These are phyloP conservation scores for Nicator chloris DNA, from an alignment of 2,113 vertebrate species.

Conservation along the genomic window DNA sequence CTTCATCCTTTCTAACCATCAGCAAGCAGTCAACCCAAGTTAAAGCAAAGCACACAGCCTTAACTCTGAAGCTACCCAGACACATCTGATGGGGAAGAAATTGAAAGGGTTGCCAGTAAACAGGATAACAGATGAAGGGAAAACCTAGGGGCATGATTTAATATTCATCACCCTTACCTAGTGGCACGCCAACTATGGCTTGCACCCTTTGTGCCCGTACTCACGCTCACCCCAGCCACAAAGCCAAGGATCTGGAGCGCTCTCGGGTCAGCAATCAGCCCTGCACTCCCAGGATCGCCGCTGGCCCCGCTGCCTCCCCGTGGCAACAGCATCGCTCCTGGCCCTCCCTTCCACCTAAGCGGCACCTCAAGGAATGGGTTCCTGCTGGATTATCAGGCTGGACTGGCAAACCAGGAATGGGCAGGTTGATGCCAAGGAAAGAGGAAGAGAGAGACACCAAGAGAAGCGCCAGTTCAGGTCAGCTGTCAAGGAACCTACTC, in stretches of 20 bases:
- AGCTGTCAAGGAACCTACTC: not conserved
- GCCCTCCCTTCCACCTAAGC: not conserved
- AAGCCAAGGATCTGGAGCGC: not conserved
- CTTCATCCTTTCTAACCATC: not conserved
- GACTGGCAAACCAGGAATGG: slow-evolving; percentile 33
- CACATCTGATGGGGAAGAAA: not conserved
- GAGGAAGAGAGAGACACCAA: not conserved
- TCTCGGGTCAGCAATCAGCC: rapidly evolving
- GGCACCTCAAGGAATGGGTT: not conserved
- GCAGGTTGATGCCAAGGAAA: not conserved
- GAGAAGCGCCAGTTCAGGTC: not conserved
- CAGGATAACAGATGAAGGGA: not conserved
- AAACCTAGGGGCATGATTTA: not conserved
- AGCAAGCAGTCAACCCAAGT: not conserved
- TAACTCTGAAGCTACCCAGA: not conserved
- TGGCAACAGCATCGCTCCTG: rapidly evolving
- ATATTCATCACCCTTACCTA: not conserved
- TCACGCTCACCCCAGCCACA: rapidly evolving
- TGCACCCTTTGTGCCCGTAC: rapidly evolving
- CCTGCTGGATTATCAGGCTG: slow-evolving; percentile 38
- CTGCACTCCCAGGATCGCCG: rapidly evolving
- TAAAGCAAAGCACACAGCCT: not conserved
- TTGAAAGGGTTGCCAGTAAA: not conserved
- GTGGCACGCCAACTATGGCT: not conserved
- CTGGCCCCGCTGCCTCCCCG: rapidly evolving